A percentile compares a stretch with the other conserved stretches of the same genome.
phyloP scores from a whole-genome alignment of 2,797 vertebrate genomes.

The Dallia pectoralis region DNA sequence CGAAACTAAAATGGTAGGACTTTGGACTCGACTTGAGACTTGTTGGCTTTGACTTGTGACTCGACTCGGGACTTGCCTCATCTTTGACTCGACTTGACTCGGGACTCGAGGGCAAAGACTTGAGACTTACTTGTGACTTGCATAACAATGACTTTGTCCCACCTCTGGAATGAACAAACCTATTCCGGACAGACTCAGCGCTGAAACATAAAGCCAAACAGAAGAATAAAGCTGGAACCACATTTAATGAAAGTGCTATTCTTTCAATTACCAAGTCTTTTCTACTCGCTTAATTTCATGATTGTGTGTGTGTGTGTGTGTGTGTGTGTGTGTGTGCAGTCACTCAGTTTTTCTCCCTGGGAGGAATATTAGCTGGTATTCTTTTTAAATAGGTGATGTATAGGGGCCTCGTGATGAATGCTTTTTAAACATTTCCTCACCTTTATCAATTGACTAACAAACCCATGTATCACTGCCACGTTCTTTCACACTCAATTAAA shows the following conservation, averaged over 20 bases:
- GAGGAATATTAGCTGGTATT: constrained; percentile 83
- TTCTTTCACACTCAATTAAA: constrained; percentile 89
- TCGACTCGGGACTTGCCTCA: too few species aligned
- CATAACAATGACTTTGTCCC: too few species aligned
- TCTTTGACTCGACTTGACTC: too few species aligned
- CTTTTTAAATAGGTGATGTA: constrained; percentile 89
- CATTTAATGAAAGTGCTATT: constrained; percentile 28
- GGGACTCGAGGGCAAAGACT: too few species aligned
- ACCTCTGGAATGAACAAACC: too few species aligned
- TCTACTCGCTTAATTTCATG: constrained; percentile 74
- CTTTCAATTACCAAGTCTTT: constrained; percentile 60
- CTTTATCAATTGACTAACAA: constrained; percentile 98
- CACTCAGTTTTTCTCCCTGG: constrained; percentile 73
- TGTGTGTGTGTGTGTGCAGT: constrained; percentile 41
- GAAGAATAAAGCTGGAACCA: neutral
- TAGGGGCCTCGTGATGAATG: constrained; percentile 86
- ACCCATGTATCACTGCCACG: constrained; percentile 97
- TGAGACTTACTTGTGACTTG: too few species aligned
- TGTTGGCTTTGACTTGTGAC: too few species aligned
- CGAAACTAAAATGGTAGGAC: too few species aligned
- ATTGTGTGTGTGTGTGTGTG: constrained; percentile 30
- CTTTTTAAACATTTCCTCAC: constrained; percentile 96
- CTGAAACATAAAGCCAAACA: constrained; percentile 31
- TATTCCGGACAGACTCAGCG: too few species aligned
- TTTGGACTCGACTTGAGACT: too few species aligned